These are phyloP conservation scores for Columba livia DNA, from an alignment of 2,113 vertebrate genomes.

Conservation along the genomic window DNA sequence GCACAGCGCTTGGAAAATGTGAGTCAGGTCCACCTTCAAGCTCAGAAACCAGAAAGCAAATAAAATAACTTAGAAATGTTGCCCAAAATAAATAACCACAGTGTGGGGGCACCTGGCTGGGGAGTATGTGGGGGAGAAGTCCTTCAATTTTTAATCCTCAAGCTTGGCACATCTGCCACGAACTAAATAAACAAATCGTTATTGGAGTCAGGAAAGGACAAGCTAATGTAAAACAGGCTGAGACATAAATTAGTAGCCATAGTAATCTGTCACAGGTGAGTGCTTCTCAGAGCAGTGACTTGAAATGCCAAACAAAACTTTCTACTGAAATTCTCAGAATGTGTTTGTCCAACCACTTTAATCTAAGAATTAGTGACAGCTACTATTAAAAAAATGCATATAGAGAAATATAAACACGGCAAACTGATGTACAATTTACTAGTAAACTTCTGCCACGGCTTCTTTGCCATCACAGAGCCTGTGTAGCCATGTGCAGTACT, in stretches of 20 bases:
- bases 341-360: not conserved
- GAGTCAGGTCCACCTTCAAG: constrained; percentile 23
- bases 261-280: constrained; percentile 22
- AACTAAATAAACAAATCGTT: constrained; percentile 39
- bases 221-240: constrained; percentile 36
- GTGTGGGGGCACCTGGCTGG: constrained; percentile 4
- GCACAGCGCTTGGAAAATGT: constrained; percentile 22
- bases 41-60: constrained; percentile 43
- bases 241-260: constrained; percentile 1
- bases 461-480: not conserved
- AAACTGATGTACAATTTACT: not conserved
- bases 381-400: not conserved
- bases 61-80: constrained; percentile 13
- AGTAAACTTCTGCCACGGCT: not conserved
- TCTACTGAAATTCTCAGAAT: not conserved
- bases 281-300: not conserved
- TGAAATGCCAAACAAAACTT: not conserved
- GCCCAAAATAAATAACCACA: constrained; percentile 47
- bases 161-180: not conserved
- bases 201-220: constrained; percentile 8
- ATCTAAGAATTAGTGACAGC: not conserved
- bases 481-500: not conserved
- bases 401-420: not conserved
- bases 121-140: not conserved
- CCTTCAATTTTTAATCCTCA: not conserved